A percentile compares a stretch with the other conserved stretches of the same genome.
These are phyloP conservation scores for Anastrepha ludens DNA, from an alignment of 1,140 invertebrate genomes.

Conservation along the genomic window DNA sequence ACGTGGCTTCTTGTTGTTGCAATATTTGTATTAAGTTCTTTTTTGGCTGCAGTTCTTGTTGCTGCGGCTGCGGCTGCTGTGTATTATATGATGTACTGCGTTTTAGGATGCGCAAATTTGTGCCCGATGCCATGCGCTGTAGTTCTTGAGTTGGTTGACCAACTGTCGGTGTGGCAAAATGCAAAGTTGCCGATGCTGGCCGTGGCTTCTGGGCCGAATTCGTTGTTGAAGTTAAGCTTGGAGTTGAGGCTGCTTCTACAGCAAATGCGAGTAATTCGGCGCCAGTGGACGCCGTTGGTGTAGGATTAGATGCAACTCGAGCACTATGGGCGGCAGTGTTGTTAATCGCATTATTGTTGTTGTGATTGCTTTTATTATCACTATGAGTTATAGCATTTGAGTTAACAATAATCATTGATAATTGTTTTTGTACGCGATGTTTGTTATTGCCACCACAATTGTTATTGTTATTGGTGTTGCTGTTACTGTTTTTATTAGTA, in stretches of 20 bases:
- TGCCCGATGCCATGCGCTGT: conserved; percentile 69
- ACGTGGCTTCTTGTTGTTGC: not conserved
- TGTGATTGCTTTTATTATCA: conserved; percentile 48
- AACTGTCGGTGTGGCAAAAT: conserved; percentile 54
- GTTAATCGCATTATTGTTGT: conserved; percentile 30
- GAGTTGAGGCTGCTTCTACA: conserved; percentile 25
- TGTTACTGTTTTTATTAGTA: conserved; percentile 53
- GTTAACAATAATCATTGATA: conserved; percentile 53
- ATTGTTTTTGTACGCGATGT: conserved; percentile 54
- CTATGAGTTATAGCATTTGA: conserved; percentile 49
- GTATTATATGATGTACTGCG: conserved; percentile 62
- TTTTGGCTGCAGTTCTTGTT: conserved; percentile 58
- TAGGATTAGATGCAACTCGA: conserved; percentile 38
- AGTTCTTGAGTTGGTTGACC: conserved; percentile 31
- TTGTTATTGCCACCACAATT: conserved; percentile 54
- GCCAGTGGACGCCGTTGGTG: conserved; percentile 50
- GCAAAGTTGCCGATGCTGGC: conserved; percentile 69
- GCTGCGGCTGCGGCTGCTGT: conserved; percentile 59
- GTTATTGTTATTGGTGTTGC: conserved; percentile 54
- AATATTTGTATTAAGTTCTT: not conserved
- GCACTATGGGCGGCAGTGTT: conserved; percentile 23
- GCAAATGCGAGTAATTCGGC: conserved; percentile 53
- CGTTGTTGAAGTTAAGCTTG: not conserved
- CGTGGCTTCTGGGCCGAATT: conserved; percentile 60
- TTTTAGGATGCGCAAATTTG: conserved; percentile 67